Evolutionary conservation across 1,140 invertebrate genomes (phyloP).

Genomic region (Heterodera schachtii): DNA sequence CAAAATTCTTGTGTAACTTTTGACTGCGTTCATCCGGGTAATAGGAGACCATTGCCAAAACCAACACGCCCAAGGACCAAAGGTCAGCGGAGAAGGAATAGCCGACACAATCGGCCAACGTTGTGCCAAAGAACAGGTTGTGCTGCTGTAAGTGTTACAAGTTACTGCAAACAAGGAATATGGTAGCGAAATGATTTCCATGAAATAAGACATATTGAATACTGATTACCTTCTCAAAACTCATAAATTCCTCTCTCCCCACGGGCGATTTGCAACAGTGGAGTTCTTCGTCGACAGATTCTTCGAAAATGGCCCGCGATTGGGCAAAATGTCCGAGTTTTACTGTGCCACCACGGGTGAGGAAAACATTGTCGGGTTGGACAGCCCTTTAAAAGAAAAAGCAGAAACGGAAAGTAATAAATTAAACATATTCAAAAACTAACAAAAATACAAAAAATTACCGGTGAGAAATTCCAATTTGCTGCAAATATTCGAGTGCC

Average conservation of each 20-base stretch:
- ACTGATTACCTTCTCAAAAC: constrained; percentile 42
- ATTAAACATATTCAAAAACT: too few relatives aligned
- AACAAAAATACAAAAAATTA: neutral
- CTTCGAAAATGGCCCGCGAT: constrained; percentile 31
- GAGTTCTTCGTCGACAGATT: constrained; percentile 9
- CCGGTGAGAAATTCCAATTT: constrained; percentile 49
- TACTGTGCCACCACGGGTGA: constrained; percentile 49
- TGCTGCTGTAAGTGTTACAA: constrained; percentile 27
- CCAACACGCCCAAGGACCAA: constrained; percentile 47
- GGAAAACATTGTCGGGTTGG: constrained; percentile 47
- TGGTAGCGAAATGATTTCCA: neutral
- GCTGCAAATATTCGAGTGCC: constrained; percentile 41
- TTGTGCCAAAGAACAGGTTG: constrained; percentile 27
- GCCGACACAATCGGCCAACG: constrained; percentile 4
- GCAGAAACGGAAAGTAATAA: too few relatives aligned
- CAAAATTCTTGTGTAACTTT: constrained; percentile 47
- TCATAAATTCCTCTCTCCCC: constrained; percentile 51
- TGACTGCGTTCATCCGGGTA: constrained; percentile 43
- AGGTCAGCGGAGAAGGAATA: constrained; percentile 47
- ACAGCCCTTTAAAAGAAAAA: constrained; percentile 36
- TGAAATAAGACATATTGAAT: neutral
- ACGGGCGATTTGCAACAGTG: constrained; percentile 41
- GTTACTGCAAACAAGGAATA: neutral
- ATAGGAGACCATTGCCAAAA: constrained; percentile 46
- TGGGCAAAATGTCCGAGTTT: constrained; percentile 49